A percentile compares a stretch with the other conserved stretches of the same genome.
These are phyloP conservation scores for Atta cephalotes DNA, from an alignment of 1,140 invertebrate genomes.

Conservation along the genomic window DNA sequence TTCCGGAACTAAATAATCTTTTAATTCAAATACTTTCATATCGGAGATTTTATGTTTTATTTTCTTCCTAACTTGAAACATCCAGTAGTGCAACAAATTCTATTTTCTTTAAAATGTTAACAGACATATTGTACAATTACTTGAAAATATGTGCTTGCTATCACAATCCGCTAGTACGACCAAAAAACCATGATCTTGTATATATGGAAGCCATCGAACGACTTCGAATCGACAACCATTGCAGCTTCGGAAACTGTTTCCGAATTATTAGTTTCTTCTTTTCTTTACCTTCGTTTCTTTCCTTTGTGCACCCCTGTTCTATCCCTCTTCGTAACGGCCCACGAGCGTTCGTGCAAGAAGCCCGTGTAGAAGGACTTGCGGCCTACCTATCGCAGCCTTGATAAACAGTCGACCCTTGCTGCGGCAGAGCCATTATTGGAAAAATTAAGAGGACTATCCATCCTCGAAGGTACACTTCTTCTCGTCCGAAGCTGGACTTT, in stretches of 20 bases:
- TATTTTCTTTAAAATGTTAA: slow-evolving; percentile 1
- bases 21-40: slow-evolving; percentile 12
- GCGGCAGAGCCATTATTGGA: slow-evolving; percentile 78
- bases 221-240: slow-evolving; percentile 43
- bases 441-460: slow-evolving; percentile 81
- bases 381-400: slow-evolving; percentile 72
- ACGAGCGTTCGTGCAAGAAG: slow-evolving; percentile 67
- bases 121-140: slow-evolving; percentile 16
- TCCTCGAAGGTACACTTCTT: slow-evolving; percentile 64
- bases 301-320: neutral
- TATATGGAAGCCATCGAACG: slow-evolving; percentile 32
- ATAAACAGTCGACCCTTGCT: slow-evolving; percentile 77
- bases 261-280: slow-evolving; percentile 57
- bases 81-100: neutral
- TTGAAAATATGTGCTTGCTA: slow-evolving; percentile 9
- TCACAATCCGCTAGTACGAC: neutral
- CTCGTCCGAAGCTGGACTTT: slow-evolving; percentile 41
- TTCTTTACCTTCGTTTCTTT: neutral
- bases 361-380: slow-evolving; percentile 61
- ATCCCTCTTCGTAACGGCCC: slow-evolving; percentile 23
- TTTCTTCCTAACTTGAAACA: neutral
- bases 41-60: neutral
- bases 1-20: neutral
- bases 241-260: slow-evolving; percentile 10
- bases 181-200: slow-evolving; percentile 40